phyloP scores from a whole-genome alignment of 2,888 invertebrate species.

The Schizaphis graminum region DNA sequence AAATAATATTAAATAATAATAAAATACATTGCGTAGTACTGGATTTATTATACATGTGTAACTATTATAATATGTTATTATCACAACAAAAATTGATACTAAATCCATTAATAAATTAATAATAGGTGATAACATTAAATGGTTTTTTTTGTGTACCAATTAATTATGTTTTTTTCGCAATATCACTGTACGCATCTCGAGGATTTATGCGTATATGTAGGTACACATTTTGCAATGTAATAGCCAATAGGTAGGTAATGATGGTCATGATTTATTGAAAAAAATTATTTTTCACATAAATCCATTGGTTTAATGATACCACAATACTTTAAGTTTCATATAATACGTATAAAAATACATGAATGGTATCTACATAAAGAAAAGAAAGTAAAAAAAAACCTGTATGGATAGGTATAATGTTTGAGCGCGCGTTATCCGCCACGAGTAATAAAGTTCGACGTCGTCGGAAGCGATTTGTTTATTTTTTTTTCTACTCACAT shows the following conservation, averaged over 20 bases:
- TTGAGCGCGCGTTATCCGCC: background rate
- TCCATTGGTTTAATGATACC: background rate
- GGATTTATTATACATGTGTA: background rate
- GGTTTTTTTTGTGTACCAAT: background rate
- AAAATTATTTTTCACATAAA: background rate
- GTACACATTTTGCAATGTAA: background rate
- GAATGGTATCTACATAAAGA: background rate
- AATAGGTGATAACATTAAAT: background rate
- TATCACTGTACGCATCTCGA: background rate
- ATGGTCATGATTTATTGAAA: background rate
- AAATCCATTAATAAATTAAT: background rate
- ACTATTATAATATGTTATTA: background rate
- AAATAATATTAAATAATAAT: background rate
- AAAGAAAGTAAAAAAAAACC: background rate
- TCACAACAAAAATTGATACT: background rate
- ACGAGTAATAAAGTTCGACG: background rate
- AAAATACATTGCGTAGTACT: background rate
- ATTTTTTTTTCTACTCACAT: background rate
- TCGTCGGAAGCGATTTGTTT: conserved; percentile 8
- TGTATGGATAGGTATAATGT: background rate
- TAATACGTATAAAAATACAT: background rate
- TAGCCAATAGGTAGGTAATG: background rate
- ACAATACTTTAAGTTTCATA: background rate
- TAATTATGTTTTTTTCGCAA: background rate
- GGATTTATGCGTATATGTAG: background rate